Conservation (phyloP, 1,140 invertebrate species). For the Cecropterus lyciades region DNA sequence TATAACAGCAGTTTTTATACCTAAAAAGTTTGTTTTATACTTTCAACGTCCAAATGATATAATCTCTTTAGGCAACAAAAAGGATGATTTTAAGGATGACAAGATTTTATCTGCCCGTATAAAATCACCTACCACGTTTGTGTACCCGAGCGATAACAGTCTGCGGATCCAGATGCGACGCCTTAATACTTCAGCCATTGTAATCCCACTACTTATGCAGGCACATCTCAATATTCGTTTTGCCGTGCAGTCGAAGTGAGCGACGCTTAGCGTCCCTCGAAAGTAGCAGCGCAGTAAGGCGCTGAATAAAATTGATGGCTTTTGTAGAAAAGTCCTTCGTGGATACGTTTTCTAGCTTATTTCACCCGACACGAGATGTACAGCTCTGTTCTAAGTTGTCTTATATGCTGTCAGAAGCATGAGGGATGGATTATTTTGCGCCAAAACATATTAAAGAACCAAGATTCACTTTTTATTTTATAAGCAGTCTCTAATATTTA, state of each 20-base stretch:
- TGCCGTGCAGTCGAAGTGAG: constrained; percentile 48
- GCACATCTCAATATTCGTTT: constrained; percentile 48
- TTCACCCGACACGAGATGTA: constrained; percentile 48
- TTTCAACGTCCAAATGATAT: too few relatives aligned
- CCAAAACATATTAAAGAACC: neutral
- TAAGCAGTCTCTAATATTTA: too few relatives aligned
- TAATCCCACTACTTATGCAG: constrained; percentile 27
- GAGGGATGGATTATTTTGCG: constrained; percentile 1
- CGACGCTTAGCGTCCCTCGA: constrained; percentile 54
- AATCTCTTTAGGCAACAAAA: too few relatives aligned
- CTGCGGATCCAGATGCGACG: constrained; percentile 10
- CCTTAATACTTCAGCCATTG: constrained; percentile 35
- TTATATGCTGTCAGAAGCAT: neutral
- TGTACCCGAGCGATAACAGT: neutral
- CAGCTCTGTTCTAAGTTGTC: constrained; percentile 13
- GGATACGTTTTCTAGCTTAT: constrained; percentile 48
- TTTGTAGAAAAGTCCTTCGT: constrained; percentile 47
- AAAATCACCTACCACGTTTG: neutral
- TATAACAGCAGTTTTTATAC: too few relatives aligned
- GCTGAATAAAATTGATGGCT: constrained; percentile 69
- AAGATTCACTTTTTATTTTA: too few relatives aligned
- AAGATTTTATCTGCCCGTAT: neutral
- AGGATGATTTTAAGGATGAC: neutral
- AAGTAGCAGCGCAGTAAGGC: constrained; percentile 61
- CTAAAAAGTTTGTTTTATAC: too few relatives aligned